These are phyloP conservation scores for Tricholaema leucomelas DNA, from an alignment of 2,113 vertebrate species.

Conservation along the genomic window DNA sequence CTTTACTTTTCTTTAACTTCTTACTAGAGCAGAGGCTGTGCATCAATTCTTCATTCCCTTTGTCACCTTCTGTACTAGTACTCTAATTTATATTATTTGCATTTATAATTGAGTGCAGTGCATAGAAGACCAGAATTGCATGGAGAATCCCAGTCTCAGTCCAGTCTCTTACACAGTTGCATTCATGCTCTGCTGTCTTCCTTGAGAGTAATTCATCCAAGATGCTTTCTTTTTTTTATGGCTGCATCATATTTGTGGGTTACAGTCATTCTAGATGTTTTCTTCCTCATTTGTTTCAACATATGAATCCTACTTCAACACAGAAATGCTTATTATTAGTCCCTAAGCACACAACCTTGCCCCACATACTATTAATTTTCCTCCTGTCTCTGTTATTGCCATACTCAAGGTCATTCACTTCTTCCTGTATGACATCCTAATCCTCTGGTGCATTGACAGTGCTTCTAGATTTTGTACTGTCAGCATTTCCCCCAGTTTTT, in stretches of 20 bases:
- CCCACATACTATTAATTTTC: neutral
- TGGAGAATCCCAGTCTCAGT: neutral
- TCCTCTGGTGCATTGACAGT: neutral
- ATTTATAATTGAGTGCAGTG: neutral
- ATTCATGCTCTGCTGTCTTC: neutral
- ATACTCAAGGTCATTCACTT: neutral
- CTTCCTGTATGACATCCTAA: constrained; percentile 3
- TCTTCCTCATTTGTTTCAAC: neutral
- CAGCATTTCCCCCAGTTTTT: constrained; percentile 5
- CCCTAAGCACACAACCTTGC: constrained; percentile 9
- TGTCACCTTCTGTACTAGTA: neutral
- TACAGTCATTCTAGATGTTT: neutral
- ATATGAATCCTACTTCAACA: neutral
- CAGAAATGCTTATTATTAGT: neutral
- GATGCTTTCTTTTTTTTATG: neutral
- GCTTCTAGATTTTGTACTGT: neutral
- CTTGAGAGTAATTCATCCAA: neutral
- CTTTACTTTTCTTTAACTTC: neutral
- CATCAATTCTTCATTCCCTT: neutral
- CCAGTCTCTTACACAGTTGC: neutral
- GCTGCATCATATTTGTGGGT: constrained; percentile 4
- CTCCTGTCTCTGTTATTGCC: neutral
- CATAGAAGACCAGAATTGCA: neutral
- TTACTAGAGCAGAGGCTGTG: neutral
- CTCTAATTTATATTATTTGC: neutral